phyloP scores from a whole-genome alignment of 2,797 vertebrate species.

The Coendou prehensilis region DNA sequence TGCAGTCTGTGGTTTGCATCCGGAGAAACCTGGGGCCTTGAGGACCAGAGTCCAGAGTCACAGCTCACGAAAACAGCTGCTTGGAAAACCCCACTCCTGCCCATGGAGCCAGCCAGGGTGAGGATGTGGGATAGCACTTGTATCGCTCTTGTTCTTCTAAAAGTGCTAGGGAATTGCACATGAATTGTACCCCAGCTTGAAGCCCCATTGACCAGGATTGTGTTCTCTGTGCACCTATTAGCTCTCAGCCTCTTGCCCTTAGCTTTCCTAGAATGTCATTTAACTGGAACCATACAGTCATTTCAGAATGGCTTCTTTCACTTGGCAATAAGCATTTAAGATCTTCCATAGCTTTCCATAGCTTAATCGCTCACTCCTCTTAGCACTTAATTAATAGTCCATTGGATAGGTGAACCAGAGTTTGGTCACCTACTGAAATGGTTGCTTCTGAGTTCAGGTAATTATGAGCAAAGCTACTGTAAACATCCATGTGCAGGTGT shows the following conservation, averaged over 20 bases:
- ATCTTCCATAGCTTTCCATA: neutral
- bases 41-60: slow-evolving; percentile 64
- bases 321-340: neutral
- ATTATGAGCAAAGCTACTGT: neutral
- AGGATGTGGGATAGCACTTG: slow-evolving; percentile 19
- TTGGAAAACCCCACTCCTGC: slow-evolving; percentile 80
- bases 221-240: neutral
- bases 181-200: neutral
- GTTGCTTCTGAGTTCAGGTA: neutral
- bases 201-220: neutral
- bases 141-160: neutral
- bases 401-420: neutral
- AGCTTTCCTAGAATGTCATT: neutral
- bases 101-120: neutral
- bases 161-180: neutral
- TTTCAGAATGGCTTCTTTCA: neutral
- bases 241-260: neutral
- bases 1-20: slow-evolving; percentile 82
- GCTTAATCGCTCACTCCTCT: neutral
- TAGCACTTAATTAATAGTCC: neutral
- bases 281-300: neutral
- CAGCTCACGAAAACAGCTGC: slow-evolving; percentile 79
- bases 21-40: slow-evolving; percentile 77
- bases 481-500: neutral
- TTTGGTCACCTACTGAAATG: neutral